A percentile compares a stretch with the other conserved stretches of the same genome.
Conservation (phyloP, 2,888 invertebrate genomes). For the Limnephilus lunatus region DNA sequence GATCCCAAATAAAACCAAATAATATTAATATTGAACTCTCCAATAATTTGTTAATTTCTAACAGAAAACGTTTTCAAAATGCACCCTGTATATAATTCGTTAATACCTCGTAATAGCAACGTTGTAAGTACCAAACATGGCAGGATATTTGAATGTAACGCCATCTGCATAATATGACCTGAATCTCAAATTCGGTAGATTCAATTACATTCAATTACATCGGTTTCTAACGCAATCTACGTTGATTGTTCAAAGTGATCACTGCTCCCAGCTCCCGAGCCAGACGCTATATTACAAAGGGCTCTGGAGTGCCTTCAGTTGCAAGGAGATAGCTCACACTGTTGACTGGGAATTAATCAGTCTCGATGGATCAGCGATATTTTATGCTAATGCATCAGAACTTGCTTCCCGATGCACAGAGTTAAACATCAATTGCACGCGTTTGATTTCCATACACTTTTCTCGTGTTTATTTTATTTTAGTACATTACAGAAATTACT, state of each 20-base stretch:
- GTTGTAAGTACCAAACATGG: neutral
- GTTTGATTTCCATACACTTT: neutral
- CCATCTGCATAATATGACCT: conserved; percentile 49
- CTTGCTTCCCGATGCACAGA: neutral
- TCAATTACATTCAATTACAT: conserved; percentile 54
- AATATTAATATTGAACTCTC: too few species aligned
- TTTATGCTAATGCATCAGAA: neutral
- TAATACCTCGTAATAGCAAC: neutral
- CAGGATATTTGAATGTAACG: neutral
- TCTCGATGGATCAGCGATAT: neutral
- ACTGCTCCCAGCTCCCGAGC: neutral
- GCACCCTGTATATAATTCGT: neutral
- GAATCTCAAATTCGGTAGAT: conserved; percentile 49
- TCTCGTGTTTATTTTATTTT: too few species aligned
- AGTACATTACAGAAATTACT: too few species aligned
- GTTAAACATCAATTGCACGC: neutral
- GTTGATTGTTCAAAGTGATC: conserved; percentile 58
- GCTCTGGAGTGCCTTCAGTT: neutral
- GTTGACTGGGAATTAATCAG: neutral
- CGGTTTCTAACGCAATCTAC: conserved; percentile 49
- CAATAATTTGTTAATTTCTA: too few species aligned
- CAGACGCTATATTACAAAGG: neutral
- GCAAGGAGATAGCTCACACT: neutral
- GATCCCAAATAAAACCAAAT: too few species aligned
- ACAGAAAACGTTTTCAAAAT: too few species aligned